These are phyloP conservation scores for Rhagophthalmus giganteus DNA, from an alignment of 2,888 invertebrate species.

Conservation along the genomic window DNA sequence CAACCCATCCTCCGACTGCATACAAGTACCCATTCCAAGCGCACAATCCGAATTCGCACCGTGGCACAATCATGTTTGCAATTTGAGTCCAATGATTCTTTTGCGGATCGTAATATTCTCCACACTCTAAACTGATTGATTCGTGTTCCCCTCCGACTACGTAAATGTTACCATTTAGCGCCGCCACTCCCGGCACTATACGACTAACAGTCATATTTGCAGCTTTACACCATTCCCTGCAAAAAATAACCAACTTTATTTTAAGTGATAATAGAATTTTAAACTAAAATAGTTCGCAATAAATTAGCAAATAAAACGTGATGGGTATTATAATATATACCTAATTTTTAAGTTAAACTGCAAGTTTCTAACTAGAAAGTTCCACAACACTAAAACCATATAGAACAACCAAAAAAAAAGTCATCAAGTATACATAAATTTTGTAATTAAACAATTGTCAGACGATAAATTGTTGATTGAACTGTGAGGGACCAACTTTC, in stretches of 20 bases:
- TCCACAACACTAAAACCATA: neutral
- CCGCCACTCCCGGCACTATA: constrained; percentile 82
- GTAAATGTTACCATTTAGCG: constrained; percentile 82
- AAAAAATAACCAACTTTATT: no score
- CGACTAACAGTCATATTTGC: constrained; percentile 82
- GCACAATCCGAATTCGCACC: constrained; percentile 89
- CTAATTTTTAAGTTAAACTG: neutral
- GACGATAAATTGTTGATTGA: no score
- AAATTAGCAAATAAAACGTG: no score
- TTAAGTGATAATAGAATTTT: neutral
- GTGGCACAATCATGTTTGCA: constrained; percentile 76
- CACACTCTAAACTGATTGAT: constrained; percentile 84
- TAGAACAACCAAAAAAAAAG: neutral
- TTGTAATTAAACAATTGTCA: no score
- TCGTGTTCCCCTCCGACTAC: constrained; percentile 92
- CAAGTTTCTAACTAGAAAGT: neutral
- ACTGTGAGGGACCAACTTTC: no score
- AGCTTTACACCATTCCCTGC: constrained; percentile 78
- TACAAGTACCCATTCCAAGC: constrained; percentile 80
- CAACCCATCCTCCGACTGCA: constrained; percentile 93
- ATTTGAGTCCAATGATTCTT: constrained; percentile 46
- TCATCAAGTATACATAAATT: no score
- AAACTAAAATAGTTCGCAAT: no score
- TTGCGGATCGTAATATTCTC: constrained; percentile 77
- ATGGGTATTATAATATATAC: neutral